Conservation (phyloP, 2,113 vertebrate genomes). For the Amazona guildingii region DNA sequence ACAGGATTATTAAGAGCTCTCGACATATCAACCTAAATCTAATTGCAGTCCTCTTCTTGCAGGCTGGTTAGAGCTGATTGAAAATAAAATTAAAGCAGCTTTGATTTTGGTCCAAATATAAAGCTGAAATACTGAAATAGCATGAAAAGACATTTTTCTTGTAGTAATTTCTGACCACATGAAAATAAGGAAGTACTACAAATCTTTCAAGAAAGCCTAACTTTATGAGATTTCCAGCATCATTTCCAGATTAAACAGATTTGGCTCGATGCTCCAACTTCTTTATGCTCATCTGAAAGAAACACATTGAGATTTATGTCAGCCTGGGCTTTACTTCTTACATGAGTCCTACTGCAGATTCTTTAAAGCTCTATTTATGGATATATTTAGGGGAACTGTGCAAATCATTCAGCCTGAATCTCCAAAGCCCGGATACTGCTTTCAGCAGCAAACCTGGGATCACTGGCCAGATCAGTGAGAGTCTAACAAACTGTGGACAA, state of each 20-base stretch:
- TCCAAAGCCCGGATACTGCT: not conserved
- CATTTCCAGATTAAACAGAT: conserved; percentile 45
- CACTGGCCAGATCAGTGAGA: not conserved
- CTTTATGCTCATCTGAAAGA: not conserved
- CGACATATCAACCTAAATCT: not conserved
- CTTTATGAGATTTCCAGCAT: conserved; percentile 25
- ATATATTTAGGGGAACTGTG: not conserved
- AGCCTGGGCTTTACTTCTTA: not conserved
- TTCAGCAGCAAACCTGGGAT: not conserved
- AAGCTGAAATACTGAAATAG: conserved; percentile 19
- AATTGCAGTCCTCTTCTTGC: not conserved
- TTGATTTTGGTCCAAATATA: not conserved
- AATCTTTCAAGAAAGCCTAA: conserved; percentile 25
- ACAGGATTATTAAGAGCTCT: not conserved
- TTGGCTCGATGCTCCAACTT: not conserved
- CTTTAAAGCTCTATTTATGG: not conserved
- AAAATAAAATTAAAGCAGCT: not conserved
- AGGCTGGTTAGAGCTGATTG: not conserved
- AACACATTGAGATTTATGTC: conserved; percentile 6
- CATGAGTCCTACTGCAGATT: not conserved
- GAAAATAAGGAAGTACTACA: conserved; percentile 31
- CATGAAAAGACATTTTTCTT: not conserved
- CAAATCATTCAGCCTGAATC: not conserved
- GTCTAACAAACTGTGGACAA: not conserved
- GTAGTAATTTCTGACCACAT: conserved; percentile 27